Evolutionary conservation across 1,140 invertebrate species (phyloP), one percentile per base, ranked within the genome.

Genomic region (Phocides pigmalion): DNA sequence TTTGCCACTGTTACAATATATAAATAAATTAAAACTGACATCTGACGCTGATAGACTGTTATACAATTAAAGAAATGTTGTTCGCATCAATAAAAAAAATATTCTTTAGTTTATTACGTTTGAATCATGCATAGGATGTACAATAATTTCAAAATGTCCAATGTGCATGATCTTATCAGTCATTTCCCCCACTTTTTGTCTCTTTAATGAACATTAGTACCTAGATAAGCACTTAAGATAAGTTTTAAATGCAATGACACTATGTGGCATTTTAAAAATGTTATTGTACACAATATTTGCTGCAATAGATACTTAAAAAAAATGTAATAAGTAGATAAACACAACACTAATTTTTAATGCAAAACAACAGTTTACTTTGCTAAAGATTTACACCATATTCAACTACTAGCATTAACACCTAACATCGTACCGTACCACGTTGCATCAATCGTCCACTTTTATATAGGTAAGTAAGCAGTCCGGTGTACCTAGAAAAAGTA

Each of bases 401-500:
- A 28, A 28, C 25, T 28, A 28, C 25, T 28, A 28, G 25, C 9
- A 22, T 22, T 47, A 47, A 47, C 44, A 22, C 44, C 44, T 47
- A 22, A 20, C 44, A 22, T 22, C 44, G 12, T 47, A 47, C 44
- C 44, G 44, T 47, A 47, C 44, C 44, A 47, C 20, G 12, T 47
- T 47, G 14, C n/a, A 47, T 47, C 44, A 20, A 47, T 47, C 44
- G 44, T 47, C 44, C 44, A 47, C 44, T 47, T 47, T 19, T 47
- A 19, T 47, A 47, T 16, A 47, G 32, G 32, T 35, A 12, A 47
- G 20, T 47, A 19, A 47, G 44, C 11, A 1, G 44, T 19, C 12
- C 44, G 19, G 19, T 19, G 19, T 11, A 17, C 4, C 11, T 47
- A 47, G 19, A 47, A 47, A 22, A 47, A 16, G 12, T 14, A 2